A percentile compares a stretch with the other conserved stretches of the same genome.
phyloP scores from a whole-genome alignment of 2,113 vertebrate species.

The Coregonus clupeaformis region DNA sequence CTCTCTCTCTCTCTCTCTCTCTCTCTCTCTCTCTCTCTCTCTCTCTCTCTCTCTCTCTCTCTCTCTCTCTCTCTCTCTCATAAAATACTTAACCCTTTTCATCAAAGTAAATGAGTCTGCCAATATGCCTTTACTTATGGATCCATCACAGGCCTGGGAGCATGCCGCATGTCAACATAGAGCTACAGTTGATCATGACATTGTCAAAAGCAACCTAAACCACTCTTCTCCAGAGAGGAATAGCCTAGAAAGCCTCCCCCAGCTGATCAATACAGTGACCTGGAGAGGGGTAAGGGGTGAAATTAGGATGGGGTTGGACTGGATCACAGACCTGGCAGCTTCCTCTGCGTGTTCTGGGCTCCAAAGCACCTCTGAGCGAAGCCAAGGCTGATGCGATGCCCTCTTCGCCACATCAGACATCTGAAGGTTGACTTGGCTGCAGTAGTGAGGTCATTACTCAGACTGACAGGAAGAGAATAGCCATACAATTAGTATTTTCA shows the following conservation, averaged over 20 bases:
- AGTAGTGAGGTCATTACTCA: neutral
- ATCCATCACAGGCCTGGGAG: neutral
- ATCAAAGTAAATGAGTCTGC: slow-evolving; percentile 13
- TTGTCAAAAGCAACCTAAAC: neutral
- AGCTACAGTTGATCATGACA: neutral
- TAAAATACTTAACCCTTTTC: slow-evolving; percentile 16
- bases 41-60: neutral
- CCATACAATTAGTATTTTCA: neutral
- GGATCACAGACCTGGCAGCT: neutral
- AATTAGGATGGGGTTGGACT: neutral
- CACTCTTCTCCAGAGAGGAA: neutral
- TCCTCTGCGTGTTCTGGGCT: neutral
- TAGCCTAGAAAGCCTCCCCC: no score
- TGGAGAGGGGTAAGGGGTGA: neutral
- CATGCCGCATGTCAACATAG: neutral
- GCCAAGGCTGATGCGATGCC: neutral
- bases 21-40: neutral
- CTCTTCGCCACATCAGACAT: neutral
- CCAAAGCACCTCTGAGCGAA: neutral
- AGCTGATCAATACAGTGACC: neutral
- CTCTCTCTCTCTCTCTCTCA: neutral
- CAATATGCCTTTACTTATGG: neutral
- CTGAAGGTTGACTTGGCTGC: slow-evolving; percentile 3
- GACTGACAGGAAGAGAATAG: slow-evolving; percentile 1
- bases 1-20: neutral